Evolutionary conservation across 2,797 vertebrate species (phyloP).

Genomic region (Hylomyscus alleni): DNA sequence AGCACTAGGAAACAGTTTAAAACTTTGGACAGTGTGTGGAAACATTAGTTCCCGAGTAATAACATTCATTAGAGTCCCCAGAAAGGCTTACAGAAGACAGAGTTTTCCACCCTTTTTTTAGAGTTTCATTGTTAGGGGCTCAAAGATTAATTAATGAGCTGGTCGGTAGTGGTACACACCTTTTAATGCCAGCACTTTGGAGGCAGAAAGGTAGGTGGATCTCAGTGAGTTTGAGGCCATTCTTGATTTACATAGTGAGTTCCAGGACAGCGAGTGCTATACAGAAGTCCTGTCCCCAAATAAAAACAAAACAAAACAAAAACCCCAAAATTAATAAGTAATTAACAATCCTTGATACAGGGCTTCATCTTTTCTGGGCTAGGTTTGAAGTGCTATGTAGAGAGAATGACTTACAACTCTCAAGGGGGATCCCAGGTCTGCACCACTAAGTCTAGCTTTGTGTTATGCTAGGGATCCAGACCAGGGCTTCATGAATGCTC

Average conservation of each 20-base stretch:
- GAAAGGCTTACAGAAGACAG: neutral
- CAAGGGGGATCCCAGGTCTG: no score
- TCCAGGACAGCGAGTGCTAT: neutral
- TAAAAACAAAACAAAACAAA: neutral
- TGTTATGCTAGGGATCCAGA: neutral
- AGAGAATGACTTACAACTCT: neutral
- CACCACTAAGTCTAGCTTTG: neutral
- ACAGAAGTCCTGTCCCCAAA: neutral
- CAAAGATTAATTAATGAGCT: neutral
- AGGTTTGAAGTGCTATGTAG: no score
- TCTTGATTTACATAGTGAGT: neutral
- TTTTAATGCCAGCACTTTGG: neutral
- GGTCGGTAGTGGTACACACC: neutral
- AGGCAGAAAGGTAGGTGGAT: neutral
- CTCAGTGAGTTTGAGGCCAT: no score
- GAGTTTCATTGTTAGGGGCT: neutral
- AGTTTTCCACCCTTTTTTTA: neutral
- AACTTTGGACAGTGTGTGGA: neutral
- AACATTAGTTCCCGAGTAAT: neutral
- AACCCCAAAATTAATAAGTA: neutral
- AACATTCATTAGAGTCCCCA: neutral
- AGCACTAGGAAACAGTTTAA: neutral
- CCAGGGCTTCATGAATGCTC: neutral
- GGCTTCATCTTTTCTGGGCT: neutral
- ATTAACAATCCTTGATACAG: neutral